These are phyloP conservation scores for Pammene aurita DNA, from an alignment of 2,888 invertebrate genomes.

Conservation along the genomic window DNA sequence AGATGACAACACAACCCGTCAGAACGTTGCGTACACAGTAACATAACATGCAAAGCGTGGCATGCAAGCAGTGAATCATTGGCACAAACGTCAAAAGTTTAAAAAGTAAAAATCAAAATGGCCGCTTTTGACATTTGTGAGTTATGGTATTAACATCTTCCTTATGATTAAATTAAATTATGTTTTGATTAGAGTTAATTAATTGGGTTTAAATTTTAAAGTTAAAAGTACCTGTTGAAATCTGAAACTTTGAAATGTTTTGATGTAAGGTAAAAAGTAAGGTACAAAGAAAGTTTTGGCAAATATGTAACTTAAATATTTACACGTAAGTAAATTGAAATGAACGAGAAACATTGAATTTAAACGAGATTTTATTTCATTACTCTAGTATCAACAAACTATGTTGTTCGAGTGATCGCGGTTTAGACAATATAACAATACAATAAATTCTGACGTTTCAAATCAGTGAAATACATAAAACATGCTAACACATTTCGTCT, in stretches of 20 bases:
- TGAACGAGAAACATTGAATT: conserved; percentile 37
- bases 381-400: conserved; percentile 16
- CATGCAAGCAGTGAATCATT: conserved; percentile 62
- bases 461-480: conserved; percentile 42
- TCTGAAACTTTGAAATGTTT: conserved; percentile 75
- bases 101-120: conserved; percentile 43
- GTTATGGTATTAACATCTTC: conserved; percentile 68
- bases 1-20: conserved; percentile 75
- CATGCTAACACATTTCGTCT: conserved; percentile 38
- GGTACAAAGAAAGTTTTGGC: conserved; percentile 48
- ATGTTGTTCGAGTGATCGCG: neutral
- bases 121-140: conserved; percentile 55
- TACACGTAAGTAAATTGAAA: conserved; percentile 58
- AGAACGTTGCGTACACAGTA: conserved; percentile 63
- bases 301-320: conserved; percentile 49
- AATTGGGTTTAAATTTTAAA: conserved; percentile 67
- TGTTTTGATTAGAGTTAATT: conserved; percentile 76
- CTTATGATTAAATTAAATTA: conserved; percentile 58
- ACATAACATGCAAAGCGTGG: conserved; percentile 70
- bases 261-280: conserved; percentile 63
- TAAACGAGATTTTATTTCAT: conserved; percentile 47
- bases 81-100: conserved; percentile 58
- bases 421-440: neutral
- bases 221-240: conserved; percentile 72
- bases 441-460: conserved; percentile 5